Evolutionary conservation across 2,888 invertebrate genomes (phyloP).

Genomic region (Labia minor): DNA sequence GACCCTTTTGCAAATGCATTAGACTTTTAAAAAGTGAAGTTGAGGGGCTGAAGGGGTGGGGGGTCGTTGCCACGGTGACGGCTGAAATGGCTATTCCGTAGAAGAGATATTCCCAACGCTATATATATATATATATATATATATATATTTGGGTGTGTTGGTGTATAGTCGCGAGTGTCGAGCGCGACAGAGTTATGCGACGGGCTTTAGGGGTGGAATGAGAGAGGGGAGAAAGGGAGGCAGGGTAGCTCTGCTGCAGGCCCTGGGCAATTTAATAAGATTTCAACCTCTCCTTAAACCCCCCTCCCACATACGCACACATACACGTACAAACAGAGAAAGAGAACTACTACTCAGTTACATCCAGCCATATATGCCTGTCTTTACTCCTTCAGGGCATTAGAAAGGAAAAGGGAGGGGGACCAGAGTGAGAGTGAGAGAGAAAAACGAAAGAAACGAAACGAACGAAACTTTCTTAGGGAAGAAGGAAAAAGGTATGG

Average conservation of each 20-base stretch:
- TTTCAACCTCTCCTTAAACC: slow-evolving; percentile 28
- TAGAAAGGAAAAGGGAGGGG: no score
- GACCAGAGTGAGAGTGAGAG: no score
- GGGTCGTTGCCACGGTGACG: slow-evolving; percentile 27
- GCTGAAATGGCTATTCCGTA: slow-evolving; percentile 30
- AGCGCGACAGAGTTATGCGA: background rate
- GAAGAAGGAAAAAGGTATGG: no score
- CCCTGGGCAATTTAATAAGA: slow-evolving; percentile 32
- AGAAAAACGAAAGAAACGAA: no score
- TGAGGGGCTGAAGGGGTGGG: slow-evolving; percentile 22
- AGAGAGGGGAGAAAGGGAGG: slow-evolving; percentile 19
- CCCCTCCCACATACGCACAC: slow-evolving; percentile 18
- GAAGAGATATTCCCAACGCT: slow-evolving; percentile 29
- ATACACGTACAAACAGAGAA: no score
- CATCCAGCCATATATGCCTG: slow-evolving; percentile 14
- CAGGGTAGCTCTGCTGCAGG: slow-evolving; percentile 18
- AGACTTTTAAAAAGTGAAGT: slow-evolving; percentile 26
- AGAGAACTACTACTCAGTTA: background rate
- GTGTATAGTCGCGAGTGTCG: background rate
- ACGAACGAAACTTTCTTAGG: no score
- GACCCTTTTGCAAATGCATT: slow-evolving; percentile 26
- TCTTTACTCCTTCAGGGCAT: slow-evolving; percentile 1
- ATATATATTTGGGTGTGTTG: background rate
- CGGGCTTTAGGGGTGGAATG: slow-evolving; percentile 16
- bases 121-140: background rate